Percentiles rank a stretch among this genome's conserved stretches.
Conservation (phyloP, 2,888 invertebrate genomes). For the Orthonychiurus folsomi region DNA sequence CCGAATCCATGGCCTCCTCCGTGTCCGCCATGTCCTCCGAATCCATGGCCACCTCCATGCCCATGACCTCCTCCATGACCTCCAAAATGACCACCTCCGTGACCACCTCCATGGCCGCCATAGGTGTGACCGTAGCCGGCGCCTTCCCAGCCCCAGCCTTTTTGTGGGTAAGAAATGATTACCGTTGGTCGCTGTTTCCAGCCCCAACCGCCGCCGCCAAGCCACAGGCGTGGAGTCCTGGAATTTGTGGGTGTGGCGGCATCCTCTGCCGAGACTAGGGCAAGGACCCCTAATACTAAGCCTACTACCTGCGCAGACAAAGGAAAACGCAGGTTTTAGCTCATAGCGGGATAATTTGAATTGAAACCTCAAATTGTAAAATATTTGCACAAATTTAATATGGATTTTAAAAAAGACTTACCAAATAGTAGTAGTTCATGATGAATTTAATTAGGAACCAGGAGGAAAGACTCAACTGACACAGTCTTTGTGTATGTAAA, state of each 20-base stretch:
- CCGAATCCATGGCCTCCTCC: slow-evolving; percentile 16
- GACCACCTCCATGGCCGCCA: too few species aligned
- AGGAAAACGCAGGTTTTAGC: not conserved
- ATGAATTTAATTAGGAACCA: not conserved
- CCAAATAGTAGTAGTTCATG: not conserved
- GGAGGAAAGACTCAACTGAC: not conserved
- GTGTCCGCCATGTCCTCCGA: not conserved
- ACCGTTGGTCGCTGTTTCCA: not conserved
- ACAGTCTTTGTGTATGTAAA: not conserved
- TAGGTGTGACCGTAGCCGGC: not conserved
- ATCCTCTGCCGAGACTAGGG: not conserved
- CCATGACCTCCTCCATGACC: not conserved
- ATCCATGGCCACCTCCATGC: not conserved
- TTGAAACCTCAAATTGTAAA: not conserved
- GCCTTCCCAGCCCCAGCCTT: not conserved
- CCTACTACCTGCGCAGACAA: not conserved
- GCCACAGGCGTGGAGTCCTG: not conserved
- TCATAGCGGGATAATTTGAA: not conserved
- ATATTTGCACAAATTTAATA: too few species aligned
- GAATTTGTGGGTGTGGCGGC: not conserved
- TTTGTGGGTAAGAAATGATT: not conserved
- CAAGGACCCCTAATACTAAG: not conserved
- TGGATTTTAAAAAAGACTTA: not conserved
- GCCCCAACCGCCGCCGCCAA: not conserved
- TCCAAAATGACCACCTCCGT: too few species aligned